A percentile compares a stretch with the other conserved stretches of the same genome.
Conservation (phyloP, 2,113 vertebrate species). For the Anhinga anhinga region DNA sequence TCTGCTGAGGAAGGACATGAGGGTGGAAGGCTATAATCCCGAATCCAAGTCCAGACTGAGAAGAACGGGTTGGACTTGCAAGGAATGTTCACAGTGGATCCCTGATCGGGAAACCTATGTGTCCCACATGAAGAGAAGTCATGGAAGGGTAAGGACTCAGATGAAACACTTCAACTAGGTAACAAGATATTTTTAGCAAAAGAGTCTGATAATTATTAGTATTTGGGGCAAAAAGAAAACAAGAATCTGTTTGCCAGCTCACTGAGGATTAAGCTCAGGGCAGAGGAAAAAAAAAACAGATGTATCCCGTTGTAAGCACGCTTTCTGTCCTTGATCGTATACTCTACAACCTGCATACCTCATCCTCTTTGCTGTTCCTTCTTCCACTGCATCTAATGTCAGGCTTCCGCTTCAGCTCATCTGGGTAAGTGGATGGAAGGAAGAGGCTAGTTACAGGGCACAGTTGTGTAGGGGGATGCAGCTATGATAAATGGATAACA, state of each 20-base stretch:
- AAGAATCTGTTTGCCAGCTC: not conserved
- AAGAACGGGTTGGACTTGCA: slow-evolving; percentile 87
- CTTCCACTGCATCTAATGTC: not conserved
- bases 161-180: not conserved
- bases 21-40: slow-evolving; percentile 54
- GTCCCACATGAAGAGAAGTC: slow-evolving; percentile 89
- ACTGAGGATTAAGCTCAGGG: not conserved
- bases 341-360: not conserved
- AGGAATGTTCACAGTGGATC: slow-evolving; percentile 89
- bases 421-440: not conserved
- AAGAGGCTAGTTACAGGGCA: not conserved
- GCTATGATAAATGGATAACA: not conserved
- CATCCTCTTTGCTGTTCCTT: not conserved
- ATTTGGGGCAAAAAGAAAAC: not conserved
- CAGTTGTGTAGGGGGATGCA: not conserved
- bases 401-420: not conserved
- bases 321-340: not conserved
- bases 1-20: slow-evolving; percentile 50
- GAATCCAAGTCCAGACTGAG: slow-evolving; percentile 74
- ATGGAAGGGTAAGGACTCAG: slow-evolving; percentile 81
- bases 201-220: not conserved
- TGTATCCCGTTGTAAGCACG: not conserved
- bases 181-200: not conserved
- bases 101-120: slow-evolving; percentile 88
- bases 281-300: not conserved